phyloP scores from a whole-genome alignment of 2,797 vertebrate species.

The Fratercula arctica region DNA sequence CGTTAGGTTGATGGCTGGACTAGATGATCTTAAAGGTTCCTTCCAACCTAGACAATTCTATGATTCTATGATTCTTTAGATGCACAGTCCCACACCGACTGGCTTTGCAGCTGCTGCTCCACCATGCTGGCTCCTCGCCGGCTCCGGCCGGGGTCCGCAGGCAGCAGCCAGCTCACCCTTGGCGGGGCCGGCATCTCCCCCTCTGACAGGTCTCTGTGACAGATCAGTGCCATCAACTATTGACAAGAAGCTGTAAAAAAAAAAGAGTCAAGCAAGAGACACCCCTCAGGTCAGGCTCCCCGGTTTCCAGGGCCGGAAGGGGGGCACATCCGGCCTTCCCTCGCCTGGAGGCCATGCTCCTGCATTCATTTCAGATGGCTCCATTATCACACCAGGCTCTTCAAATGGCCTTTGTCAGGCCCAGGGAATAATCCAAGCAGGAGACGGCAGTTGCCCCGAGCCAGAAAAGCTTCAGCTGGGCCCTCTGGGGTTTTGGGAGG shows the following conservation, averaged over 20 bases:
- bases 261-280: background rate
- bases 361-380: background rate
- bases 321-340: background rate
- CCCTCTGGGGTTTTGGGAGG: fast-evolving
- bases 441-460: fast-evolving
- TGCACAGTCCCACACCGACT: fast-evolving
- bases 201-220: background rate
- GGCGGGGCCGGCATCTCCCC: fast-evolving
- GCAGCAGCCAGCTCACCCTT: background rate
- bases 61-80: background rate
- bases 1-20: background rate
- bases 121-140: fast-evolving
- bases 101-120: fast-evolving
- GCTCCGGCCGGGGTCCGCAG: fast-evolving
- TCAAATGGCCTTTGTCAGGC: background rate
- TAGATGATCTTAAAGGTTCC: background rate
- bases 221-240: background rate
- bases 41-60: background rate
- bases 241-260: background rate
- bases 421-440: background rate
- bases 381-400: background rate
- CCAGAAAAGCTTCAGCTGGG: background rate
- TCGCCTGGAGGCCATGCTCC: fast-evolving
- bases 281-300: background rate
- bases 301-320: fast-evolving